Base-by-base conservation (phyloP, 1,140 invertebrate species). In the Bombus ignitus region DNA sequence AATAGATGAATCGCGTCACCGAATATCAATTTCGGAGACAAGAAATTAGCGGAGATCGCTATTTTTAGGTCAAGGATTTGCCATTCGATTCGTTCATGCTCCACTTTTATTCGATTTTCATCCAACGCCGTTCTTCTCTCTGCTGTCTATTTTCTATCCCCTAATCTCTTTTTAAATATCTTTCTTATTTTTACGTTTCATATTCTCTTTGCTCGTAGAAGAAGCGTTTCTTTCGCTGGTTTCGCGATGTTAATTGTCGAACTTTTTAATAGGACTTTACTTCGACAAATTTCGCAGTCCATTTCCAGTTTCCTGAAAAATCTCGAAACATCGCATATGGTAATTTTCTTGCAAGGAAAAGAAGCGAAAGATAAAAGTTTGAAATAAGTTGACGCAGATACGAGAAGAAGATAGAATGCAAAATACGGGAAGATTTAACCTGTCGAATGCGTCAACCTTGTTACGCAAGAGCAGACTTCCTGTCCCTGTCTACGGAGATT, bases 1-100 rank as follows among this genome's bases (percentile, higher is more conserved):
- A 57, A 71, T 25, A 53, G 42, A 10, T 0, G 32, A 13, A n/a
- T 4, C 28, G 47, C 44, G 74, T 53, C 57, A 66, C 28, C 10
- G 57, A 37, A 62, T 47, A 37, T 53, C 47, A 53, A 53, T 53
- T 53, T 22, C 47, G 47, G 47, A 80, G 42, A 70, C 1, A 32
- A 71, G 44, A 71, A 81, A 71, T 91, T 90, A 66, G 76, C 83
- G 65, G 53, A 82, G 86, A 53, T 53, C 18, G 82, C 81, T 92
- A 90, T 89, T 92, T 92, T 91, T 90, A 86, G 90, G 90, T 90
- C 89, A 92, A 53, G 90, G 90, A 86, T 88, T 1, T 8, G 18
- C 62, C 62, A 68, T 44, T 79, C 42, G 37, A 62, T 39, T 62
- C 35, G 35, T 18, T 39, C 28, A 0, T 39, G 47, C 15, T 44